Evolutionary conservation across 1,140 invertebrate species (phyloP).

Genomic region (Choristoneura fumiferana): DNA sequence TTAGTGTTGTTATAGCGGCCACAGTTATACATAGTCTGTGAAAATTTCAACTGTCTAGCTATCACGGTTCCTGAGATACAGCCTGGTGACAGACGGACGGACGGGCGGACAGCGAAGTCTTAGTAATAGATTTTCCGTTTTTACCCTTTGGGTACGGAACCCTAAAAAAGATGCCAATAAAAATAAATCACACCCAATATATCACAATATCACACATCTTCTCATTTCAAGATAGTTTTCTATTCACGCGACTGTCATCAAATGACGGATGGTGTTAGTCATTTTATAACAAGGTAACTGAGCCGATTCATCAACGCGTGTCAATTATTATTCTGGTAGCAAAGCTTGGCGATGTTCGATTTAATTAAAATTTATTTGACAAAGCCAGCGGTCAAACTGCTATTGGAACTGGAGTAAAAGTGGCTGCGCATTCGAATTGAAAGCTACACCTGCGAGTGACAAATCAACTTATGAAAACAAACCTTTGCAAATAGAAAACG

Average conservation of each 20-base stretch:
- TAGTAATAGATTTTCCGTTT: too few relatives aligned
- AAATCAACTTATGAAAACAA: neutral
- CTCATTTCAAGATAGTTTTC: conserved; percentile 57
- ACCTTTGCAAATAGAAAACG: neutral
- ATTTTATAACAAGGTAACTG: conserved; percentile 66
- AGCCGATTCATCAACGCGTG: conserved; percentile 68
- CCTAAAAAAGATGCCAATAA: conserved; percentile 17
- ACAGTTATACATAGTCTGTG: too few relatives aligned
- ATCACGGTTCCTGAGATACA: too few relatives aligned
- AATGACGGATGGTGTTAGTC: conserved; percentile 65
- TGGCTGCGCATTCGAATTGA: neutral
- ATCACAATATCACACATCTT: conserved; percentile 49
- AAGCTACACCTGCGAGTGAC: conserved; percentile 7
- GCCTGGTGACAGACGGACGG: too few relatives aligned
- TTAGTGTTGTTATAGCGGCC: too few relatives aligned
- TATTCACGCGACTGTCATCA: conserved; percentile 42
- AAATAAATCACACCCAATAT: conserved; percentile 47
- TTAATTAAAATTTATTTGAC: conserved; percentile 75
- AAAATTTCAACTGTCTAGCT: too few relatives aligned
- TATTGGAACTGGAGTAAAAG: conserved; percentile 17
- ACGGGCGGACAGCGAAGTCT: too few relatives aligned
- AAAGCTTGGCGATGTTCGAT: conserved; percentile 46
- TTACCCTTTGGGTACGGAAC: too few relatives aligned
- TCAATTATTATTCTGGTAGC: conserved; percentile 70
- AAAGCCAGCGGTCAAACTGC: conserved; percentile 15